A percentile compares a stretch with the other conserved stretches of the same genome.
Evolutionary conservation across 2,888 invertebrate species (phyloP).

Genomic region (Kryphioiulus occultus): DNA sequence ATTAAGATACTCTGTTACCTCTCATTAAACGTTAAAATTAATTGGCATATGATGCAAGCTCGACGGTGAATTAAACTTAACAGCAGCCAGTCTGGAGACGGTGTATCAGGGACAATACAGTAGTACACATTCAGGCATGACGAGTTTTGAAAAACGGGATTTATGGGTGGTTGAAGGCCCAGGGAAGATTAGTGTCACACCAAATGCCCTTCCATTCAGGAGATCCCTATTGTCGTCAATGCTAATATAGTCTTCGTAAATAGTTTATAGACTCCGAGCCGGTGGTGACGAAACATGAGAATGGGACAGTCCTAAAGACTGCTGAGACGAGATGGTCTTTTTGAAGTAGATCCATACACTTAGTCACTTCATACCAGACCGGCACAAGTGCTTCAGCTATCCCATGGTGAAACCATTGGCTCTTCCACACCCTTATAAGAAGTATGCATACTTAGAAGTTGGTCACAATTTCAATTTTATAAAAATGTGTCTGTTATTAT

Average conservation of each 20-base stretch:
- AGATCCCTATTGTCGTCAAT: slow-evolving; percentile 35
- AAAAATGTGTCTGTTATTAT: no score
- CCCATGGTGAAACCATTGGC: neutral
- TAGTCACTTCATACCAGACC: neutral
- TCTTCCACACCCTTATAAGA: neutral
- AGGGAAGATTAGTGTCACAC: slow-evolving; percentile 43
- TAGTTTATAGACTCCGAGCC: slow-evolving; percentile 21
- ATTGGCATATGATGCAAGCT: neutral
- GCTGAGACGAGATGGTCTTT: slow-evolving; percentile 37
- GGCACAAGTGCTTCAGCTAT: neutral
- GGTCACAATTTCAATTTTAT: no score
- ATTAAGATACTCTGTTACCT: no score
- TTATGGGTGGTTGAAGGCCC: slow-evolving; percentile 43
- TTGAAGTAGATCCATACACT: slow-evolving; percentile 3
- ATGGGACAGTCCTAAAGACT: slow-evolving; percentile 27
- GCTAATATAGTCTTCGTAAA: slow-evolving; percentile 42
- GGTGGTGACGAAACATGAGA: slow-evolving; percentile 42
- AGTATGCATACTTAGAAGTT: no score
- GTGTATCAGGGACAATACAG: neutral
- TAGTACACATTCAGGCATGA: slow-evolving; percentile 25
- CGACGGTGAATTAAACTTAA: neutral
- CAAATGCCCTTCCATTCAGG: slow-evolving; percentile 41
- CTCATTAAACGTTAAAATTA: neutral
- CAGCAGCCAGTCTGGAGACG: neutral
- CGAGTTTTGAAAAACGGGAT: slow-evolving; percentile 41